These are phyloP conservation scores for Henricia sp. DNA, from an alignment of 53 echinoderm and acorn worm species.

Conservation along the genomic window DNA sequence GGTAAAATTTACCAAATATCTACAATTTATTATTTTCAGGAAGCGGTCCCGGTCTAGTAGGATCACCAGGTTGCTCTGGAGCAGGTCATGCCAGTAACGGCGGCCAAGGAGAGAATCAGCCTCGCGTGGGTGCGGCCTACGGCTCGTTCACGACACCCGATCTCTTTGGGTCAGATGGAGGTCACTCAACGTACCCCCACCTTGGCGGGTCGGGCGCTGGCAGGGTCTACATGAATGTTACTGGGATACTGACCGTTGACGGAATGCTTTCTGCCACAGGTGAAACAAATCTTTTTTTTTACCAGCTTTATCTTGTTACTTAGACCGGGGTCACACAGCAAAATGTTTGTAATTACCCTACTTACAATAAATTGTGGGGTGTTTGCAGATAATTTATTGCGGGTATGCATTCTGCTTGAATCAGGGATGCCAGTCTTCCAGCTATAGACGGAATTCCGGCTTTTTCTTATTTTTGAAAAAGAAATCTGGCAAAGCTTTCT, in stretches of 20 bases:
- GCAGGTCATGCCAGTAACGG: conserved; percentile 89
- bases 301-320: no score
- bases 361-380: no score
- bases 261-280: conserved; percentile 76
- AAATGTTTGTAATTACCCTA: no score
- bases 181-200: conserved; percentile 78
- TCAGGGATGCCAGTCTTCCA: no score
- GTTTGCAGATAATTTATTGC: no score
- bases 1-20: no score
- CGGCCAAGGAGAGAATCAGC: conserved; percentile 74
- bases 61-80: conserved; percentile 74
- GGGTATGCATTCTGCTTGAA: no score
- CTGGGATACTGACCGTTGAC: conserved; percentile 69
- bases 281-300: no score
- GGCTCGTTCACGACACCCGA: conserved; percentile 83
- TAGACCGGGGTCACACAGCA: no score
- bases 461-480: no score
- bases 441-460: no score
- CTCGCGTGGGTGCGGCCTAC: conserved; percentile 70
- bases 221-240: conserved; percentile 66
- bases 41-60: conserved; percentile 62
- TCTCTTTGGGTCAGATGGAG: conserved; percentile 79
- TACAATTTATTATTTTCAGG: conserved; percentile 68
- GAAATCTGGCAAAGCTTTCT: no score
- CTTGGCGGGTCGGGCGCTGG: conserved; percentile 84